Conservation (phyloP, 2,888 invertebrate species). For the Malthinus seriepunctatus region DNA sequence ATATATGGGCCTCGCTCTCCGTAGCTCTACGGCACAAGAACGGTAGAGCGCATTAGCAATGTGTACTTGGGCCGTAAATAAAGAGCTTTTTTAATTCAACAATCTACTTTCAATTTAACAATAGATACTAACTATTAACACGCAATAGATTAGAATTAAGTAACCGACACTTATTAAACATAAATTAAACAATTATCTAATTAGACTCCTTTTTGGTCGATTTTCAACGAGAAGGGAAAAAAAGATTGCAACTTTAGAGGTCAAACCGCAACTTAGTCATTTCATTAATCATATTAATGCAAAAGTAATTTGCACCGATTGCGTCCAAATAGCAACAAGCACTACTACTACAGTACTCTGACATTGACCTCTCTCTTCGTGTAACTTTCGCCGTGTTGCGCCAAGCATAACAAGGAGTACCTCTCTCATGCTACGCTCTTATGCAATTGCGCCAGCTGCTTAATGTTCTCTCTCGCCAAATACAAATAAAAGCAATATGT, state of each 20-base stretch:
- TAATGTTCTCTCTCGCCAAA: constrained; percentile 23
- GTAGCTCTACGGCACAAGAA: too few relatives aligned
- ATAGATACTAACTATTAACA: constrained; percentile 29
- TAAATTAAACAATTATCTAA: constrained; percentile 5
- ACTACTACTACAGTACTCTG: too few relatives aligned
- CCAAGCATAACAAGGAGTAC: constrained; percentile 26
- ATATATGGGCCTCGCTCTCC: constrained; percentile 9
- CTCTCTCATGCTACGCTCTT: constrained; percentile 16
- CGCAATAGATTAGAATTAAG: constrained; percentile 34
- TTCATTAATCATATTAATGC: constrained; percentile 30
- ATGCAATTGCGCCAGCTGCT: constrained; percentile 26
- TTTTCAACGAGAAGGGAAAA: too few relatives aligned
- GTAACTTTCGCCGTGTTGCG: constrained; percentile 31
- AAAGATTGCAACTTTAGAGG: neutral
- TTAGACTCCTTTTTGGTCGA: neutral
- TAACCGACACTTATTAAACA: constrained; percentile 26
- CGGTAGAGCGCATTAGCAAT: constrained; percentile 1
- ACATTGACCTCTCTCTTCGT: constrained; percentile 29
- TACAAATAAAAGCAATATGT: constrained; percentile 21
- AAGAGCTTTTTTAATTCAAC: constrained; percentile 33
- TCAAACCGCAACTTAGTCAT: constrained; percentile 10
- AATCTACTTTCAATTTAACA: constrained; percentile 36
- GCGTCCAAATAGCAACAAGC: constrained; percentile 22
- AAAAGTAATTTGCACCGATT: constrained; percentile 30
- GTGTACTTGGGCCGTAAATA: constrained; percentile 23